Base-by-base conservation (phyloP, 2,113 vertebrate genomes). In the Noctilio leporinus region DNA sequence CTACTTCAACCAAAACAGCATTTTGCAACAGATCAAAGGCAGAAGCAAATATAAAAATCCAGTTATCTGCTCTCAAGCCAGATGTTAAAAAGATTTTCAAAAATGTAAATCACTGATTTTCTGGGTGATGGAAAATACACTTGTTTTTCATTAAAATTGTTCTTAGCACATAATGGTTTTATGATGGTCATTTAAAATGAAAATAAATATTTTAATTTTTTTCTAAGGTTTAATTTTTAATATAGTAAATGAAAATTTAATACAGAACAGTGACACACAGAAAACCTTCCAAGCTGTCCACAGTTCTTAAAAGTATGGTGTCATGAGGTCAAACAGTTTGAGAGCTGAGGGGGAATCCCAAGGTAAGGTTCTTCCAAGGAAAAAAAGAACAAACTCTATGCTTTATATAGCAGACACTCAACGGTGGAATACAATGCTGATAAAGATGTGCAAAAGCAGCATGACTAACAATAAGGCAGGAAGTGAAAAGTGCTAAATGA, bases 401-500 rank as follows among this genome's bases (percentile, higher is more conserved):
- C 49, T 59, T 49, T 69, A 4, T 51, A 38, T 1, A 43, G 20
- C 45, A 65, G 81, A 40, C 70, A 26, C 15, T 76, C 65, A 76
- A 7, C 38, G 64, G 26, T 65, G 88, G 55, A 94, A n/a, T 65
- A 14, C 20, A 43, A 22, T 33, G 35, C 65, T 59, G 86, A 62
- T 57, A 67, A 90, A 47, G n/a, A 62, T 75, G 3, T 7, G 3
- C 4, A 45, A 93, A 82, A 51, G 72, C 59, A 78, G n/a, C n/a
- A 9, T 83, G 86, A 86, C 64, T 80, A 72, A 89, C 33, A 81
- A 20, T 16, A 35, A n/a, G 78, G 59, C 92, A 96, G 92, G 80
- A 92, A 84, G 55, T 51, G 69, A 91, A 94, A 96, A 91, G 49
- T 86, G 26, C 38, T 64, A 65, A 40, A 22, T 62, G 85, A 91